Evolutionary conservation across 2,888 invertebrate genomes (phyloP).

Genomic region (Phortica okadai): DNA sequence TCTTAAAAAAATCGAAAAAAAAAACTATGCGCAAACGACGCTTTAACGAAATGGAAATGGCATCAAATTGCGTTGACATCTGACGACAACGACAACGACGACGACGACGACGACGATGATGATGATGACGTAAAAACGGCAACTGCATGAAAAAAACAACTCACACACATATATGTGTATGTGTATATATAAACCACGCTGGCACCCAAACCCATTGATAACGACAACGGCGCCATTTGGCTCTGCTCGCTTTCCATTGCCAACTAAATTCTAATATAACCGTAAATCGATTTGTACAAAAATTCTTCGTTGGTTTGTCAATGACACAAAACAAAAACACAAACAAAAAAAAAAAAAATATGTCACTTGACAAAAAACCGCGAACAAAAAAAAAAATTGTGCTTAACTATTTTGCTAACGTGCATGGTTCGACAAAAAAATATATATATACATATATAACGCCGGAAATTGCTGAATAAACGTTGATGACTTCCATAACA

Average conservation of each 20-base stretch:
- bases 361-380: constrained; percentile 34
- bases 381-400: constrained; percentile 48
- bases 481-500: constrained; percentile 51
- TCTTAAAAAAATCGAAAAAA: constrained; percentile 40
- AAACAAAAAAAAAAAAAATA: background rate
- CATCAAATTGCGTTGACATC: constrained; percentile 74
- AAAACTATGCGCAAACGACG: constrained; percentile 32
- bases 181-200: background rate
- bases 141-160: constrained; percentile 18
- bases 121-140: background rate
- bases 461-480: constrained; percentile 66
- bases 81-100: constrained; percentile 59
- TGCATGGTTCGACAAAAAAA: constrained; percentile 41
- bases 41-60: constrained; percentile 66
- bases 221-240: constrained; percentile 9
- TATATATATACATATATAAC: constrained; percentile 39
- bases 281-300: constrained; percentile 64
- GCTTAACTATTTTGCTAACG: too few relatives aligned
- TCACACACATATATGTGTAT: background rate
- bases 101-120: constrained; percentile 38
- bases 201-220: constrained; percentile 2
- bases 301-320: background rate
- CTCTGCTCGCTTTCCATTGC: background rate
- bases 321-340: background rate
- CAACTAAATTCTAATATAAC: constrained; percentile 57